Evolutionary conservation across 2,888 invertebrate genomes (phyloP), one percentile per base, ranked within the genome.

Genomic region (Eustalomyia histrio): DNA sequence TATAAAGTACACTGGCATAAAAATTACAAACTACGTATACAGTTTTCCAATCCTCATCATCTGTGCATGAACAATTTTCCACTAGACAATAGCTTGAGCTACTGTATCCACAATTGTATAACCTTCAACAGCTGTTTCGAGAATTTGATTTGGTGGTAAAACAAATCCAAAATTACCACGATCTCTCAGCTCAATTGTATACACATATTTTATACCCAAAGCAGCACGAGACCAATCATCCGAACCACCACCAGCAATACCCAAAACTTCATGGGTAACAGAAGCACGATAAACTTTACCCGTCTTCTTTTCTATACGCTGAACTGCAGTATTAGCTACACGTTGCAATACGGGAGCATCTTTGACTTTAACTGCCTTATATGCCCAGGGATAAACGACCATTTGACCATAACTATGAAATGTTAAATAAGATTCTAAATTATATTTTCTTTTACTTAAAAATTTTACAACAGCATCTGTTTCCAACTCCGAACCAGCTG

Each of bases 401-500:
- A 89, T 79, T 58, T 89, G 89, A 5, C 89, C 89, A 83, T 96
- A 96, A 85, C 95, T 95, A 88, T 96, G 96, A 89, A 94, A 96
- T 0, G 96, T 94, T 73, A 96, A 86, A 87, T 94, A 96, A 0
- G 94, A 94, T 86, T 93, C 92, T 89, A 94, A 93, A 82, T 89
- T 90, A 60, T 84, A 84, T 78, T 92, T 92, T 0, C 92, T 91
- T 73, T 84, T 90, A n/a, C 84, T 74, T 63, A 90, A 88, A 85
- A 93, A 93, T 9, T 92, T 90, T 89, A 92, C 88, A n/a, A 89
- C 92, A 2, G 96, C 95, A 69, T 91, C 88, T 0, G 96, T 95
- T 91, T 98, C 97, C 0, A 95, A 94, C 90, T 98, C 97, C 0
- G 97, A 97, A 87, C 95, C 96, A 0, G 96, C 92, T 21, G 92